Conservation (phyloP, 2,888 invertebrate species). For the Tanytarsus gracilentus region DNA sequence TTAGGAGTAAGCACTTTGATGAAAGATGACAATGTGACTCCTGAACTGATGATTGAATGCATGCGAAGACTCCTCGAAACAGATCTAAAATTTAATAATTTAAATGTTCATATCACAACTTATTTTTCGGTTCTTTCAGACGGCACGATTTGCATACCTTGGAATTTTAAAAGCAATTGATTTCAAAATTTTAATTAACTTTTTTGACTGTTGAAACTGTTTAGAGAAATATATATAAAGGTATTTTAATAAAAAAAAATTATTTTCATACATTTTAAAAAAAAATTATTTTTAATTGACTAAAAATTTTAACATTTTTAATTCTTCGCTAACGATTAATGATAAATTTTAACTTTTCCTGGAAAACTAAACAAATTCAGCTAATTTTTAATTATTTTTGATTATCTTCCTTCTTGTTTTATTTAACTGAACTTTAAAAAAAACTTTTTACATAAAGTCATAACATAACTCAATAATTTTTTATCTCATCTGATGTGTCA, state of each 20-base stretch:
- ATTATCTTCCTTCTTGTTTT: too few species aligned
- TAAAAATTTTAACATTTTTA: too few species aligned
- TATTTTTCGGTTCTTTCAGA: slow-evolving; percentile 87
- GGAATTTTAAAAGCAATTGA: slow-evolving; percentile 78
- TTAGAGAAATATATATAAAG: neutral
- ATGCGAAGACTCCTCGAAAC: slow-evolving; percentile 57
- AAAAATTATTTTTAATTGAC: too few species aligned
- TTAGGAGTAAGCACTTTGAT: slow-evolving; percentile 63
- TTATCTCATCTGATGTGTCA: too few species aligned
- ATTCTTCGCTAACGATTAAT: too few species aligned
- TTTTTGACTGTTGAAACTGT: neutral
- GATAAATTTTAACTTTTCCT: too few species aligned
- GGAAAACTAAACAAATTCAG: too few species aligned
- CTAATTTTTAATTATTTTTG: too few species aligned
- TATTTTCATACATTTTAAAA: neutral
- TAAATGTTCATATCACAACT: slow-evolving; percentile 72
- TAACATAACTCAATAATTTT: slow-evolving; percentile 1
- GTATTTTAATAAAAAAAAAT: neutral
- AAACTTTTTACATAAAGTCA: neutral
- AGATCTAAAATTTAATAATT: slow-evolving; percentile 48
- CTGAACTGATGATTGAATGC: slow-evolving; percentile 80
- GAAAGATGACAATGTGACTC: slow-evolving; percentile 86
- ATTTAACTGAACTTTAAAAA: too few species aligned
- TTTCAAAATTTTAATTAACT: slow-evolving; percentile 90
- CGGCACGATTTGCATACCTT: slow-evolving; percentile 85